These are phyloP conservation scores for Caenorhabditis latens DNA, from an alignment of 1,140 invertebrate species.

Conservation along the genomic window DNA sequence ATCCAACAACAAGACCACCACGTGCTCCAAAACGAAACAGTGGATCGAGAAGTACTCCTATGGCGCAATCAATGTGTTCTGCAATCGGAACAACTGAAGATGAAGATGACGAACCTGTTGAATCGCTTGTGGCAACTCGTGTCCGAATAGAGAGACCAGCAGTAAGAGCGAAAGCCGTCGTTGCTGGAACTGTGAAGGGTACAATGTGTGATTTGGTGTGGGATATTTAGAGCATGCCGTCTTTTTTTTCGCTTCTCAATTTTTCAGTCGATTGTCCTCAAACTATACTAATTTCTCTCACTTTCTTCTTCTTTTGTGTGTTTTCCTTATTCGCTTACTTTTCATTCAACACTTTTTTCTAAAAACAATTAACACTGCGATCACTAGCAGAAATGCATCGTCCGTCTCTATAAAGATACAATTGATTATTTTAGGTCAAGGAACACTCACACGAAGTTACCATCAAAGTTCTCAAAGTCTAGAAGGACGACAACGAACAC, in stretches of 20 bases:
- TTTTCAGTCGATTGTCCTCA: too few relatives aligned
- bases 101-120: slow-evolving; percentile 15
- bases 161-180: not conserved
- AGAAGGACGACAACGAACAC: slow-evolving; percentile 66
- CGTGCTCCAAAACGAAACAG: slow-evolving; percentile 41
- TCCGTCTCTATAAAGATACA: not conserved
- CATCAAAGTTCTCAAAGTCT: slow-evolving; percentile 68
- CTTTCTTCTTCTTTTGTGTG: not conserved
- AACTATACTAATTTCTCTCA: not conserved
- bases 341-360: not conserved
- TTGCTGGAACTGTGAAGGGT: not conserved
- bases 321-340: too few relatives aligned
- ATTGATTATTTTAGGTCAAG: slow-evolving; percentile 60
- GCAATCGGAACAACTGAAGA: slow-evolving; percentile 31
- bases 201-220: not conserved
- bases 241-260: not conserved
- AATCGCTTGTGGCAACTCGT: not conserved
- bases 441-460: slow-evolving; percentile 67
- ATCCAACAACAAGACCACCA: slow-evolving; percentile 39
- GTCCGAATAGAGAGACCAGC: slow-evolving; percentile 8
- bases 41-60: slow-evolving; percentile 14
- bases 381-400: not conserved
- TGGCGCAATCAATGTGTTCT: slow-evolving; percentile 25
- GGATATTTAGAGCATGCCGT: not conserved
- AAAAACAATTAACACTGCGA: not conserved